phyloP scores from a whole-genome alignment of 2,888 invertebrate species.

The Meganola albula region DNA sequence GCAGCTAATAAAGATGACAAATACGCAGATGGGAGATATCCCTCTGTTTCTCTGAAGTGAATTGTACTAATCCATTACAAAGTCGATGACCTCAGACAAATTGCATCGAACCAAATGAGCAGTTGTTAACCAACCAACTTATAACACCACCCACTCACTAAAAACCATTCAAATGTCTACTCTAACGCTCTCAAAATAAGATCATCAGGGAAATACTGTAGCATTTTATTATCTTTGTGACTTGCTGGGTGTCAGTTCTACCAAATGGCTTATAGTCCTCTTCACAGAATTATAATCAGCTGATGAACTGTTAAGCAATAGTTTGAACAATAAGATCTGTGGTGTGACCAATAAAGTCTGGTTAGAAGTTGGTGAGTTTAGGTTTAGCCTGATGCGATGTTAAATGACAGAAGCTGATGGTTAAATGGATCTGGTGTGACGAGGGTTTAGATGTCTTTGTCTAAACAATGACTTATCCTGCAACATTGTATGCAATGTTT shows the following conservation, averaged over 20 bases:
- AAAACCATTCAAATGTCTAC: constrained; percentile 6
- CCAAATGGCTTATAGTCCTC: constrained; percentile 35
- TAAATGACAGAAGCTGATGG: constrained; percentile 25
- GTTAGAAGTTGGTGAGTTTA: no score
- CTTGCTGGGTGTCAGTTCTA: constrained; percentile 32
- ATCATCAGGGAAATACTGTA: no score
- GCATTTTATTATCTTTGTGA: constrained; percentile 11
- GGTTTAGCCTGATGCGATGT: constrained; percentile 32
- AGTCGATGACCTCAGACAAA: constrained; percentile 58
- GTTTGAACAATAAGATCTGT: no score
- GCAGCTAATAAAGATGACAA: no score
- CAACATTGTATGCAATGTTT: no score
- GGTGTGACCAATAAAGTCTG: no score
- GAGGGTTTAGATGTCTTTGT: constrained; percentile 8
- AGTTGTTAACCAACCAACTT: constrained; percentile 34
- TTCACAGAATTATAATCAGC: no score
- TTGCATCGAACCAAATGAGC: constrained; percentile 54
- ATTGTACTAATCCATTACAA: constrained; percentile 59
- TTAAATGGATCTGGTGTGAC: constrained; percentile 20
- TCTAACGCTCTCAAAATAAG: neutral
- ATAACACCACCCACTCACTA: constrained; percentile 3
- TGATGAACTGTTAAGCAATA: no score
- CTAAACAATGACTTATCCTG: no score
- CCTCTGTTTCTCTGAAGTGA: constrained; percentile 47
- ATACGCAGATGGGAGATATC: constrained; percentile 12